These are phyloP conservation scores for Saguinus midas DNA, from an alignment of 2,113 vertebrate genomes.

Conservation along the genomic window DNA sequence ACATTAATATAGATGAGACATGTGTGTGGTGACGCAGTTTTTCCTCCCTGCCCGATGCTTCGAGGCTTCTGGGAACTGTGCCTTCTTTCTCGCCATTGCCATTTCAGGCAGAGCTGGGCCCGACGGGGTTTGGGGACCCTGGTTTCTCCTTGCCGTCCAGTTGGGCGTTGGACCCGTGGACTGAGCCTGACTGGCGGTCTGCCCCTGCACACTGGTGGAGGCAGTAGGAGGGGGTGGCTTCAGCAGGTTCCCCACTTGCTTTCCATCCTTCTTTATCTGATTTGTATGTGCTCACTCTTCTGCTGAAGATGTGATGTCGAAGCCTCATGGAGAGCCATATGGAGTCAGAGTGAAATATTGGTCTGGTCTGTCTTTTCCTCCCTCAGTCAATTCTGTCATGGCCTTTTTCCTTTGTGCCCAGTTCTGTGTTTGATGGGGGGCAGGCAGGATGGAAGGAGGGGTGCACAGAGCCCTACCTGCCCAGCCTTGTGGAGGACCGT, in stretches of 20 bases:
- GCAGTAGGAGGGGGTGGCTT: neutral
- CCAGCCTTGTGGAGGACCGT: neutral
- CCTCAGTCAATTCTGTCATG: fast-evolving
- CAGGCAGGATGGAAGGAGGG: neutral
- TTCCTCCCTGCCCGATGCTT: too few species aligned
- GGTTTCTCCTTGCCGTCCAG: neutral
- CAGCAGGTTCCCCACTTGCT: fast-evolving
- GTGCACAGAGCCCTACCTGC: fast-evolving
- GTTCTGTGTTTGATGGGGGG: neutral
- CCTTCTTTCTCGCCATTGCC: fast-evolving
- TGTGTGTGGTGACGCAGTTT: fast-evolving
- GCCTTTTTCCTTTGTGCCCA: too few species aligned
- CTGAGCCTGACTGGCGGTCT: fast-evolving
- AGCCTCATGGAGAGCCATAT: too few species aligned
- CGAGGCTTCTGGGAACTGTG: neutral
- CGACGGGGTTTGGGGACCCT: fast-evolving
- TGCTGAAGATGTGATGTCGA: neutral
- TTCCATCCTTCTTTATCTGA: neutral
- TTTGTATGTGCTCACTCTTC: too few species aligned
- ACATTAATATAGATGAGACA: fast-evolving
- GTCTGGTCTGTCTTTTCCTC: neutral
- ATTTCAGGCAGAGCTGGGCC: fast-evolving
- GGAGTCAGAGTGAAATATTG: neutral
- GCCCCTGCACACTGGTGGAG: fast-evolving
- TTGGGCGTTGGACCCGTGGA: fast-evolving